Evolutionary conservation across 2,888 invertebrate species (phyloP), one percentile per base, ranked within the genome.

Genomic region (Sericinus montela): DNA sequence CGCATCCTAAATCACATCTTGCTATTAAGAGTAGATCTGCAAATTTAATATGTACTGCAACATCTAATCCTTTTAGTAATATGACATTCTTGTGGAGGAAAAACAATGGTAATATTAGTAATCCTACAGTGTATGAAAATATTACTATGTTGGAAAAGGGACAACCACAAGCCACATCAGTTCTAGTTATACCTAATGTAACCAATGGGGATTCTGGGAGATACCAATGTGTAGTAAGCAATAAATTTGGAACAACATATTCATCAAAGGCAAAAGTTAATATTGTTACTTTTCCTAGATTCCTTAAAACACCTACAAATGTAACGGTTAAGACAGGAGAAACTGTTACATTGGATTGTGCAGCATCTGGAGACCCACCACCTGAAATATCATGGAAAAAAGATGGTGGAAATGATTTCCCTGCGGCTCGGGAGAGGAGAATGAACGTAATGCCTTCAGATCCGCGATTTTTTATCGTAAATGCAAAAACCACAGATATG

Each of bases 401-500:
- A 80, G 96, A 96, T 82, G 96, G 96, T n/a, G 96, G 95, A 0
- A 94, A 95, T 69, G 95, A 97, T 69, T 98, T 98, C 76, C 98
- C 98, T 6, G 98, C 98, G 4, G 98, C 98, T 7, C 91, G 95
- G 60, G 98, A 98, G 75, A 91, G 98, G 37, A 90, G 98, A 30
- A 95, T 98, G 93, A 95, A 96, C 80, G 96, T 98, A 39, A 95
- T 97, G 92, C 95, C 96, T 0, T 92, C 93, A 25, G 98, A 98
- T 72, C 96, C 97, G 75, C 93, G 95, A 1, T 96, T 98, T 74
- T 96, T 97, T 70, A 98, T 98, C 61, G 92, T 96, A n/a, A 93
- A 96, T 81, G 96, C 96, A 15, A 97, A 96, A 76, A 91, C 94
- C 0, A 91, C 92, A 29, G 98, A 98, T 71, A 94, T 95, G 82